phyloP scores from a whole-genome alignment of 2,888 invertebrate species.

The Pinctada fucata region DNA sequence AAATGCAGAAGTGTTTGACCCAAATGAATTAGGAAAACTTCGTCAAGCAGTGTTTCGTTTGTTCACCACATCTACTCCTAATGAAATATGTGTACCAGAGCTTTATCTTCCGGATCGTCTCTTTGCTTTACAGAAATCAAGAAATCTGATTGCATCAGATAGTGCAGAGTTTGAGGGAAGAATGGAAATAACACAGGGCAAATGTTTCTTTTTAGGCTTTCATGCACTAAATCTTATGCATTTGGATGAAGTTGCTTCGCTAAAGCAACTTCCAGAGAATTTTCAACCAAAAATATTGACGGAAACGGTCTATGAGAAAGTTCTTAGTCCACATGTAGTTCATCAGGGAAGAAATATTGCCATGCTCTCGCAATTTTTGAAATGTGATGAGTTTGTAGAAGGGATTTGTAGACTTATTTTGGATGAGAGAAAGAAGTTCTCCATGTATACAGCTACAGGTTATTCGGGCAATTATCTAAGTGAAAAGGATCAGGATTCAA shows the following conservation, averaged over 20 bases:
- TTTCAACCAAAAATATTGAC: not conserved
- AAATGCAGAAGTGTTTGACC: not conserved
- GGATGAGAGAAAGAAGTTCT: not conserved
- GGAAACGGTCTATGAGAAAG: not conserved
- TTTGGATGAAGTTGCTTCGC: not conserved
- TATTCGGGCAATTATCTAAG: not conserved
- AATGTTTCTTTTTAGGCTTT: constrained; percentile 4
- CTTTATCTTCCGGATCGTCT: not conserved
- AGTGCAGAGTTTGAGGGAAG: not conserved
- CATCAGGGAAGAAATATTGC: not conserved
- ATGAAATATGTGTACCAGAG: not conserved
- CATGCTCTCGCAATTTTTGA: not conserved
- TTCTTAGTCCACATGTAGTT: not conserved
- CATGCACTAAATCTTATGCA: not conserved
- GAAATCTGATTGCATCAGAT: not conserved
- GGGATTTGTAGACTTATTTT: not conserved
- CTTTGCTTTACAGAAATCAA: not conserved
- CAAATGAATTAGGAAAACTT: not conserved
- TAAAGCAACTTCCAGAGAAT: not conserved
- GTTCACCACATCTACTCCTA: not conserved
- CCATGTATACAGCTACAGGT: not conserved
- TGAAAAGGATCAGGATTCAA: not conserved
- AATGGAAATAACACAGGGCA: not conserved
- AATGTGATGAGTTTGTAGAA: constrained; percentile 7
- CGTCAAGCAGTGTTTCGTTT: not conserved